Percentiles rank a stretch among this genome's conserved stretches.
phyloP scores from a whole-genome alignment of 2,113 vertebrate genomes.

The Cepphus grylle region DNA sequence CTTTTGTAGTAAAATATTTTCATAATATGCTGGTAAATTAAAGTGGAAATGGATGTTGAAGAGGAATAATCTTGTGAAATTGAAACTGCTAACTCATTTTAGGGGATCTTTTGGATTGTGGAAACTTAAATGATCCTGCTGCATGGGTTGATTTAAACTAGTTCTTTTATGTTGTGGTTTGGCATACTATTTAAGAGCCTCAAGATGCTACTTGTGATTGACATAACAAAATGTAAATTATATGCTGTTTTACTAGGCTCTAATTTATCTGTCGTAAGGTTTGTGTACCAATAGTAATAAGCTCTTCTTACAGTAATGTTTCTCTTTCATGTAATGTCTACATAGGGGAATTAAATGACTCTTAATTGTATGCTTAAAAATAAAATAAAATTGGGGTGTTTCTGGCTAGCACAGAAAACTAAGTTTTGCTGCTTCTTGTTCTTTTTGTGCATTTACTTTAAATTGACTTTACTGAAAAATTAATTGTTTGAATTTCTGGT shows the following conservation, averaged over 20 bases:
- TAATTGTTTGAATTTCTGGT: slow-evolving; percentile 19
- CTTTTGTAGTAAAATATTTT: neutral
- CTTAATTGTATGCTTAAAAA: slow-evolving; percentile 35
- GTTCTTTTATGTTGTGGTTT: slow-evolving; percentile 29
- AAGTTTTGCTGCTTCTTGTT: slow-evolving; percentile 8
- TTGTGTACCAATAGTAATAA: slow-evolving; percentile 43
- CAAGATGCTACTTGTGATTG: slow-evolving; percentile 53
- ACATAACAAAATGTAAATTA: slow-evolving; percentile 65
- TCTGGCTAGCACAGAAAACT: slow-evolving; percentile 21
- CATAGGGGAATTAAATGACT: slow-evolving; percentile 16
- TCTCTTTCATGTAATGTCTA: neutral
- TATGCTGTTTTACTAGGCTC: slow-evolving; percentile 57
- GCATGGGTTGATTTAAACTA: slow-evolving; percentile 23
- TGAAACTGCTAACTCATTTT: neutral
- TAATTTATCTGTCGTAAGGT: slow-evolving; percentile 61
- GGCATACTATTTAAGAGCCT: slow-evolving; percentile 21
- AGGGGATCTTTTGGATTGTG: neutral
- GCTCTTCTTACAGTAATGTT: slow-evolving; percentile 20
- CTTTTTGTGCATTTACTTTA: slow-evolving; percentile 53
- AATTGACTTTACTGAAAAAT: slow-evolving; percentile 43
- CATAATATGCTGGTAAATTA: neutral
- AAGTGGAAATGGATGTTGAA: neutral
- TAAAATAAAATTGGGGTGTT: slow-evolving; percentile 23
- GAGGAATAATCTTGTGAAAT: neutral
- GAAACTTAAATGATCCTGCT: neutral